phyloP scores from a whole-genome alignment of 2,888 invertebrate species.

The Polyploca ridens region DNA sequence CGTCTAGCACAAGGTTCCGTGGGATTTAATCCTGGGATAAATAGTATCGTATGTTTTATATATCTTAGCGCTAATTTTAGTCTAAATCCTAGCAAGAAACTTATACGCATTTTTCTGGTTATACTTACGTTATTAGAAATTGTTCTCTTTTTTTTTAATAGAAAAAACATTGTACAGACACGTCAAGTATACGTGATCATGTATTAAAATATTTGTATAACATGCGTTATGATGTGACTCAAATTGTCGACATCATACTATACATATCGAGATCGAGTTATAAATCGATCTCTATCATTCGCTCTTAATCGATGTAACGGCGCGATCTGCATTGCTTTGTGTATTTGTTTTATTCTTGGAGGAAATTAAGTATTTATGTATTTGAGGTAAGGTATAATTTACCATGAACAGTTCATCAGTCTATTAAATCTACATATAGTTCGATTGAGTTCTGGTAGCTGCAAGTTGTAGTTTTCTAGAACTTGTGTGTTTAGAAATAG shows the following conservation, averaged over 20 bases:
- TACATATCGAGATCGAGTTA: slow-evolving; percentile 31
- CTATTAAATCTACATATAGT: no score
- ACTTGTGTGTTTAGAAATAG: no score
- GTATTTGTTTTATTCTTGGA: background rate
- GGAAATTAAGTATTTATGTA: background rate
- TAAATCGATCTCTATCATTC: slow-evolving; percentile 38
- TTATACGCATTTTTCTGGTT: no score
- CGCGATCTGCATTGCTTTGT: slow-evolving; percentile 13
- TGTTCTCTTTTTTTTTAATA: background rate
- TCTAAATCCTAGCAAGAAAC: no score
- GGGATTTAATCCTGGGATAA: no score
- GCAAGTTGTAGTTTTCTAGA: no score
- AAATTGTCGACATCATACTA: slow-evolving; percentile 35
- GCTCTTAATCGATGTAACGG: slow-evolving; percentile 51
- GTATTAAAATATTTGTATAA: slow-evolving; percentile 8
- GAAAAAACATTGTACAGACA: background rate
- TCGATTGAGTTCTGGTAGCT: no score
- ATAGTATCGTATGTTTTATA: no score
- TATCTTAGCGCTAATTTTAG: no score
- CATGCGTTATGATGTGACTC: slow-evolving; percentile 31
- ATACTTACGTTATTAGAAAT: background rate
- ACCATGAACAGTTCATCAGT: no score
- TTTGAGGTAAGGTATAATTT: background rate
- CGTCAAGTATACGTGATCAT: slow-evolving; percentile 5
- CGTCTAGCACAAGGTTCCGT: no score